Percentiles rank a stretch among this genome's conserved stretches.
Evolutionary conservation across 64 coral and sea anemone genomes (phyloP).

Genomic region (Actinia tenebrosa): DNA sequence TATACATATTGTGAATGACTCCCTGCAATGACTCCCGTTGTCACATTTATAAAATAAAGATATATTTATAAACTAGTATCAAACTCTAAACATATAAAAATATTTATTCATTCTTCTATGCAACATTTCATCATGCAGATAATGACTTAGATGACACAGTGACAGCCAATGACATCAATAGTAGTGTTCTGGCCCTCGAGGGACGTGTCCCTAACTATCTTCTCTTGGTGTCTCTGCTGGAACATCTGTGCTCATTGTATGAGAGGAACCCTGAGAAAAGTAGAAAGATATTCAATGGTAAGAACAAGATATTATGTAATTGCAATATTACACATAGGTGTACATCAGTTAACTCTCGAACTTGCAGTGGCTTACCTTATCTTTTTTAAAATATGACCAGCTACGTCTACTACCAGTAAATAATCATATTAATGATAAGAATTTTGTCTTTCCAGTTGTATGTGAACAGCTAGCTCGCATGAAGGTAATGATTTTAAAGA

Average conservation of each 20-base stretch:
- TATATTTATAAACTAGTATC: too few relatives aligned
- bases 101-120: not conserved
- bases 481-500: constrained; percentile 58
- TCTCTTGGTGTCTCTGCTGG: constrained; percentile 73
- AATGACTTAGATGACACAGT: constrained; percentile 45
- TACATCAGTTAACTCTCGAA: too few relatives aligned
- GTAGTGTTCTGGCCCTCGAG: constrained; percentile 75
- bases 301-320: not conserved
- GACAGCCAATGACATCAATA: constrained; percentile 24
- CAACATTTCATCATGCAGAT: constrained; percentile 31
- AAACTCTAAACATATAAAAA: not conserved
- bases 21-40: too few relatives aligned
- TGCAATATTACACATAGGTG: too few relatives aligned
- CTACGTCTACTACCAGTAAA: too few relatives aligned
- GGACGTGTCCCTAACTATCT: constrained; percentile 80
- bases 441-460: constrained; percentile 56
- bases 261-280: constrained; percentile 70
- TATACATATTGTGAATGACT: too few relatives aligned
- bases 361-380: too few relatives aligned
- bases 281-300: constrained; percentile 89
- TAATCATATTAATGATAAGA: not conserved
- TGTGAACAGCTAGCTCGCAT: constrained; percentile 92
- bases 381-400: too few relatives aligned
- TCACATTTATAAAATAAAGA: too few relatives aligned
- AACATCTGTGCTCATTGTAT: constrained; percentile 89